A percentile compares a stretch with the other conserved stretches of the same genome.
Conservation (phyloP, 1,140 invertebrate species). For the Drosophila ogumai region DNA sequence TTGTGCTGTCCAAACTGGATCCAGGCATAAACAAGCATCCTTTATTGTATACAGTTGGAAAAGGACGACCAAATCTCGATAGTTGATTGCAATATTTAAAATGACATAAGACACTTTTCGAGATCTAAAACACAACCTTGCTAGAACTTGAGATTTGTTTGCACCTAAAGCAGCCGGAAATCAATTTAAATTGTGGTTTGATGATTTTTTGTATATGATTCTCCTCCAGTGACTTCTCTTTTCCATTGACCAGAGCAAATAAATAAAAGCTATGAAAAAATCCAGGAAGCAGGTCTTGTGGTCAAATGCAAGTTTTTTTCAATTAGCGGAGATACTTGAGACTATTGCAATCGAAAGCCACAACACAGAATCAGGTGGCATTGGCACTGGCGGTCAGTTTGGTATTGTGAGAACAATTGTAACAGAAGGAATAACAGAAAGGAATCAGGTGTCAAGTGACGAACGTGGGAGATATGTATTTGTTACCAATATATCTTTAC, state of each 20-base stretch:
- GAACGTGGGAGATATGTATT: constrained; percentile 16
- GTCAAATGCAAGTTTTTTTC: constrained; percentile 55
- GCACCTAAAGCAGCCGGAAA: not conserved
- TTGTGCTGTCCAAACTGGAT: too few species aligned
- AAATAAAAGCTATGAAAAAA: constrained; percentile 19
- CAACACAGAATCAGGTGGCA: constrained; percentile 53
- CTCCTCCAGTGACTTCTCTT: constrained; percentile 18
- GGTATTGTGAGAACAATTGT: constrained; percentile 28
- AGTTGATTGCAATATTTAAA: too few species aligned
- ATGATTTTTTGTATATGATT: not conserved
- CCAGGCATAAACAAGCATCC: too few species aligned
- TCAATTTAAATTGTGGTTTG: not conserved
- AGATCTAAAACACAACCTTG: not conserved
- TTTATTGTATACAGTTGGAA: too few species aligned
- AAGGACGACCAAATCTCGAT: too few species aligned
- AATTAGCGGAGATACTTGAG: constrained; percentile 68
- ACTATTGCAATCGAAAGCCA: constrained; percentile 53
- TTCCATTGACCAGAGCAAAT: constrained; percentile 19
- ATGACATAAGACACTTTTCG: not conserved
- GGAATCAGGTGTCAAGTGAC: constrained; percentile 1
- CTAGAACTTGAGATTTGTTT: not conserved
- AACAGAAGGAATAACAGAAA: not conserved
- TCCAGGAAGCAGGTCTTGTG: constrained; percentile 55
- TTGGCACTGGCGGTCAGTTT: constrained; percentile 18
- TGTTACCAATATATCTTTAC: not conserved